A percentile compares a stretch with the other conserved stretches of the same genome.
These are phyloP conservation scores for Sebastes wilsoni DNA, from an alignment of 2,797 vertebrate species.

Conservation along the genomic window DNA sequence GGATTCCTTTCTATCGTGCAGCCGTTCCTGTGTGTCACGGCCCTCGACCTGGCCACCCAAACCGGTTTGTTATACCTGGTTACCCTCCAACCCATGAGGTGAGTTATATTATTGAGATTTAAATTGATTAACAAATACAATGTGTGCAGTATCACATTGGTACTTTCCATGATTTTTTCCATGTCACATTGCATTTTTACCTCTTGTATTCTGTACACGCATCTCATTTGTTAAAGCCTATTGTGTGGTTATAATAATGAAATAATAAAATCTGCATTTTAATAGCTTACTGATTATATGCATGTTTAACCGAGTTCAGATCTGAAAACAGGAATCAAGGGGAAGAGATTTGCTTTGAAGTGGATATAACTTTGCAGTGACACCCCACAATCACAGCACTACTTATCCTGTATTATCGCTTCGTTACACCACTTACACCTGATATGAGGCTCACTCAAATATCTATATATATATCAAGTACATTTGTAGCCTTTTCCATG, in stretches of 20 bases:
- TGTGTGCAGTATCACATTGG: not conserved
- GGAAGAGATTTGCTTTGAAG: constrained; percentile 11
- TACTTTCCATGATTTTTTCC: not conserved
- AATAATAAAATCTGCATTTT: not conserved
- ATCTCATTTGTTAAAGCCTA: not conserved
- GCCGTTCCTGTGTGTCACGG: not conserved
- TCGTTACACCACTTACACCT: not conserved
- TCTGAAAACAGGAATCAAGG: not conserved
- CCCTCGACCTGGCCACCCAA: not conserved
- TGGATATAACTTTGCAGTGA: constrained; percentile 12
- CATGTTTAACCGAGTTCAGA: not conserved
- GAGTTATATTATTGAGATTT: not conserved
- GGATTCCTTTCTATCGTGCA: not conserved
- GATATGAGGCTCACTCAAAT: constrained; percentile 1
- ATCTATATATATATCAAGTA: not conserved
- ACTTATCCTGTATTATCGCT: constrained; percentile 6
- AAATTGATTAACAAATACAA: not conserved
- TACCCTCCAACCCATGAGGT: constrained; percentile 7
- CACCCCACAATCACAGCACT: not conserved
- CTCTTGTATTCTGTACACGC: not conserved
- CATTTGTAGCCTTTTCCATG: not conserved
- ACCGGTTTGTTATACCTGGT: not conserved
- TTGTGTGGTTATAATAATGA: not conserved
- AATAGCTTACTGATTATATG: not conserved
- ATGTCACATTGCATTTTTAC: not conserved